phyloP scores from a whole-genome alignment of 2,113 vertebrate species.

The Oreochromis spilurus region DNA sequence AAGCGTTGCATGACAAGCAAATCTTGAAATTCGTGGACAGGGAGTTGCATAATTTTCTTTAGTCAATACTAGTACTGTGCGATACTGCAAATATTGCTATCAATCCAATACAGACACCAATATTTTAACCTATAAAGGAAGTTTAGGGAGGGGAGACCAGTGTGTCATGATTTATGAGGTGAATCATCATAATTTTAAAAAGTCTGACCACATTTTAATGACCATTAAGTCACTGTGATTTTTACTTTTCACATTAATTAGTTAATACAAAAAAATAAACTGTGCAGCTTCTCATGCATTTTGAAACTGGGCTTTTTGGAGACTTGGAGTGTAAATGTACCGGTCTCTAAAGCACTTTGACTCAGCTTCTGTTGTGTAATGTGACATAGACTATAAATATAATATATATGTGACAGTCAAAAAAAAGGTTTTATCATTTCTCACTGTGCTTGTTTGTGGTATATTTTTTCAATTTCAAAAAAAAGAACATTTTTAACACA shows the following conservation, averaged over 20 bases:
- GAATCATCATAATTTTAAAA: not conserved
- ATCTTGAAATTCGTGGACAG: not conserved
- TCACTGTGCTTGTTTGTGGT: not conserved
- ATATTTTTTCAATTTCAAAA: not conserved
- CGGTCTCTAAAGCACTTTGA: not conserved
- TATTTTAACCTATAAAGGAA: not conserved
- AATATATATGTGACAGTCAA: not conserved
- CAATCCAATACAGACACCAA: not conserved
- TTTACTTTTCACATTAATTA: not conserved
- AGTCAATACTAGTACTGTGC: not conserved
- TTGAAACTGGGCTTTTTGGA: not conserved
- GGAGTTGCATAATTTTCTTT: not conserved
- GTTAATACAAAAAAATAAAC: not conserved
- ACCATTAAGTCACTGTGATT: not conserved
- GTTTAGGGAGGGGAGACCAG: not conserved
- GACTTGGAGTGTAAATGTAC: not conserved
- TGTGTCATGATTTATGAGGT: not conserved
- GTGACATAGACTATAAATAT: not conserved
- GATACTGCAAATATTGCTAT: not conserved
- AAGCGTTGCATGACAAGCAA: not conserved
- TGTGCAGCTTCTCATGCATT: not conserved
- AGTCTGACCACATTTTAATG: not conserved
- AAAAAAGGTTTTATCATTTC: not conserved
- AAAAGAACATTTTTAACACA: not conserved
- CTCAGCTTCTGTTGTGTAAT: not conserved